Percentiles rank a stretch among this genome's conserved stretches.
phyloP scores from a whole-genome alignment of 2,888 invertebrate genomes.

The Lasioglossum marginatum region DNA sequence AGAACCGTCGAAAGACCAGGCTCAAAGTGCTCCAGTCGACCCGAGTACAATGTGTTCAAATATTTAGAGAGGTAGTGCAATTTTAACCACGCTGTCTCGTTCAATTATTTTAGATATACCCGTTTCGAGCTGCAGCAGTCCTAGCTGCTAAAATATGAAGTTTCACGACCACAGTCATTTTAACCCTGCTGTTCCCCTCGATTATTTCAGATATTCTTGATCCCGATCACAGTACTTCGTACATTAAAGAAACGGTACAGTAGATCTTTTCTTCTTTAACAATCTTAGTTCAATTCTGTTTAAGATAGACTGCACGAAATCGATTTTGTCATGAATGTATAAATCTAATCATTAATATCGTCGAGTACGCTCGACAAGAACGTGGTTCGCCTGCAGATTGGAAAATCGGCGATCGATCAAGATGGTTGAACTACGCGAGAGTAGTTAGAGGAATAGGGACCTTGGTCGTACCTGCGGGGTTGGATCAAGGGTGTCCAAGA shows the following conservation, averaged over 20 bases:
- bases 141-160: not conserved
- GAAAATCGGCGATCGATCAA: not conserved
- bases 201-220: not conserved
- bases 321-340: not conserved
- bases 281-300: not conserved
- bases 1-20: no score
- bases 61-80: not conserved
- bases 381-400: not conserved
- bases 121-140: not conserved
- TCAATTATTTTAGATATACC: not conserved
- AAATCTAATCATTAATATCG: not conserved
- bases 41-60: not conserved
- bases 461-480: not conserved
- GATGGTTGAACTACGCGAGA: not conserved
- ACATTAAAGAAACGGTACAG: not conserved
- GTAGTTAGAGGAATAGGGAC: not conserved
- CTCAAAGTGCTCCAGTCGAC: not conserved
- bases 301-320: not conserved
- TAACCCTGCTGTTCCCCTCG: not conserved
- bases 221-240: not conserved
- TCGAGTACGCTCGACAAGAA: not conserved
- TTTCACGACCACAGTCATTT: not conserved
- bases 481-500: slow-evolving; percentile 11
- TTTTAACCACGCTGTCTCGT: not conserved
- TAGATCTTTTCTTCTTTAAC: no score